Evolutionary conservation across 2,888 invertebrate species (phyloP), one percentile per base, ranked within the genome.

Genomic region (Microctonus aethiopoides): DNA sequence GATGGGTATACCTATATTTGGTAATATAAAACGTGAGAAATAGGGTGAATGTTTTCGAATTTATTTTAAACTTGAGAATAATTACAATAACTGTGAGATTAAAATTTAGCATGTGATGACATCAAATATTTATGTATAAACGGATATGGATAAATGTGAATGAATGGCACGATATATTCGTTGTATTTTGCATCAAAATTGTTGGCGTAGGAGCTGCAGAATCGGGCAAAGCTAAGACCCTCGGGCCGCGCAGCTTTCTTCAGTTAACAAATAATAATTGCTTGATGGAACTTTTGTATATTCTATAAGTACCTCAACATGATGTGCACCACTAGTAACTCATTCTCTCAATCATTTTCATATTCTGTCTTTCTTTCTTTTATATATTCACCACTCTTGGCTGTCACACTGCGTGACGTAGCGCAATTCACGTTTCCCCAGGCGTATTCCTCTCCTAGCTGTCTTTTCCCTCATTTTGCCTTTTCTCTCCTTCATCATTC

Each of bases 381-480:
- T 16, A 16, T 16, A 16, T 46, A 46, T 16, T n/a, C 46, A 46
- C 16, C 16, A 46, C 72, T 74, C 74, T 70, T 74, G 74, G 74
- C 77, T 79, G 77, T 77, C 77, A 76, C 74, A 72, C 73, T 71
- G 56, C 52, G 67, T 68, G 73, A 75, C 73, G 70, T 62, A 74
- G 72, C 72, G 65, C 67, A 70, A 72, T 74, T 63, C 62, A 46
- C 62, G 54, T 74, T 72, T 72, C 73, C 73, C 65, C 70, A 57
- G 72, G 72, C 70, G 66, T 74, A 46, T 16, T 46, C 46, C 7
- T 46, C 4, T 46, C 46, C 10, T 10, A 10, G 4, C 36, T 36
- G 7, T 46, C 7, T 72, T 68, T 66, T 72, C 32, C 36, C 34
- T 65, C 20, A 59, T 68, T 72, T 62, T 46, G 65, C 60, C 64